These are phyloP conservation scores for Ambastaia sidthimunki DNA, from an alignment of 2,797 vertebrate species.

Conservation along the genomic window DNA sequence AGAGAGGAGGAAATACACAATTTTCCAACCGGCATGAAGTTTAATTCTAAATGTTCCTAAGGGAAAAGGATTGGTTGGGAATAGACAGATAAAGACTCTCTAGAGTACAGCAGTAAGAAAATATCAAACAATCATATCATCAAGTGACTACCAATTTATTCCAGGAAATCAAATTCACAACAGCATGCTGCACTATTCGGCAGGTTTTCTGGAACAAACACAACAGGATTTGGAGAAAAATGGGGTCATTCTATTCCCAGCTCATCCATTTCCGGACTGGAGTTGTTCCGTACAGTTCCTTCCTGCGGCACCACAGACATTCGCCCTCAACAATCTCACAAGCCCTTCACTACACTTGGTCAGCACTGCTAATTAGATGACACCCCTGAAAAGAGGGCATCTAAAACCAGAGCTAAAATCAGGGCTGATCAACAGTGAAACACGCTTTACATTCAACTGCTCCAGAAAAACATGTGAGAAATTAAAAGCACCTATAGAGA, in stretches of 20 bases:
- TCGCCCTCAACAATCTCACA: constrained; percentile 72
- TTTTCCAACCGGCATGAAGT: constrained; percentile 64
- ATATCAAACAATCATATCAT: background rate
- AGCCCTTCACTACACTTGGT: constrained; percentile 61
- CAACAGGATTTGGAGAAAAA: constrained; percentile 59
- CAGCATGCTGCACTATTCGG: background rate
- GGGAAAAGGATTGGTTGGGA: constrained; percentile 71
- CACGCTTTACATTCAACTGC: constrained; percentile 3
- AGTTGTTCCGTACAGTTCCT: constrained; percentile 42
- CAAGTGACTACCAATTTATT: background rate
- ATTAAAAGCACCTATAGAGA: background rate
- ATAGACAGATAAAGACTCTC: constrained; percentile 66
- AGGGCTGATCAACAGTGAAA: constrained; percentile 50
- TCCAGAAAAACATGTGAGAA: background rate
- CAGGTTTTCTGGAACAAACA: background rate
- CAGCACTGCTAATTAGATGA: constrained; percentile 69
- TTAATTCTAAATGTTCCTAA: constrained; percentile 57
- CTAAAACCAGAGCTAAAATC: constrained; percentile 1
- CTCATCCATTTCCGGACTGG: constrained; percentile 68
- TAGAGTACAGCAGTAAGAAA: background rate
- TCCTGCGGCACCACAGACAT: constrained; percentile 56
- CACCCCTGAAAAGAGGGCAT: constrained; percentile 64
- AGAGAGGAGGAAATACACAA: constrained; percentile 28
- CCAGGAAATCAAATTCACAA: background rate
- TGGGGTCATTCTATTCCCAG: constrained; percentile 64